Evolutionary conservation across 37 sponge, comb jelly and placozoan genomes (phyloP).

Genomic region (Mnemiopsis leidyi): DNA sequence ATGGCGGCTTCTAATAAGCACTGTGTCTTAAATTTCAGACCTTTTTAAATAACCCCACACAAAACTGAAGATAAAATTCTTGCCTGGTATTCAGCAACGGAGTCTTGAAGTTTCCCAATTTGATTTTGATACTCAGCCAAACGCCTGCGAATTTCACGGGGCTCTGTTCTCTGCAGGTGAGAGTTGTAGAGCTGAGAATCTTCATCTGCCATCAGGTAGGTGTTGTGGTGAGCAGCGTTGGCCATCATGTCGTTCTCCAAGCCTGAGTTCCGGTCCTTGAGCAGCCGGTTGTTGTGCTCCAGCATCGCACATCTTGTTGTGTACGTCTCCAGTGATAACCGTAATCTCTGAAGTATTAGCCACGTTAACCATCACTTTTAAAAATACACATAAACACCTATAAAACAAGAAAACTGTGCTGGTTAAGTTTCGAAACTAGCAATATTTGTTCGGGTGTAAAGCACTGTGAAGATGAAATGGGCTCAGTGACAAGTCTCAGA

Average conservation of each 20-base stretch:
- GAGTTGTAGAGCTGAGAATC: constrained; percentile 6
- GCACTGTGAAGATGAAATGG: too few species aligned
- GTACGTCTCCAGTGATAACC: constrained; percentile 31
- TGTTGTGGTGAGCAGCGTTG: neutral
- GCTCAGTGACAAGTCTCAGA: too few species aligned
- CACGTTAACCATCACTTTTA: too few species aligned
- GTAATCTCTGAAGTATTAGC: constrained; percentile 5
- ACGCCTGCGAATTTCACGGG: neutral
- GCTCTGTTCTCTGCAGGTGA: neutral
- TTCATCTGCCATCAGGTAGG: neutral
- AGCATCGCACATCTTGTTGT: constrained; percentile 57
- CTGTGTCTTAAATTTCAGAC: too few species aligned
- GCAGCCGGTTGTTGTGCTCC: constrained; percentile 55
- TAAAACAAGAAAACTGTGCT: too few species aligned
- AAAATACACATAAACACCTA: too few species aligned
- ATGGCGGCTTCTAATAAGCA: too few species aligned
- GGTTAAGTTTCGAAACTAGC: too few species aligned
- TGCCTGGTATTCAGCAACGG: constrained; percentile 45
- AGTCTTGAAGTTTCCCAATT: neutral
- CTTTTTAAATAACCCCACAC: too few species aligned
- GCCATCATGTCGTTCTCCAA: constrained; percentile 41
- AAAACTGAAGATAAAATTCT: too few species aligned
- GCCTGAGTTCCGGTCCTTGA: constrained; percentile 56
- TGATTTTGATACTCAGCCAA: constrained; percentile 31
- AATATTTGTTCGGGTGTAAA: too few species aligned